Percentiles rank a stretch among this genome's conserved stretches.
These are phyloP conservation scores for Tenthredo notha DNA, from an alignment of 2,888 invertebrate genomes.

Conservation along the genomic window DNA sequence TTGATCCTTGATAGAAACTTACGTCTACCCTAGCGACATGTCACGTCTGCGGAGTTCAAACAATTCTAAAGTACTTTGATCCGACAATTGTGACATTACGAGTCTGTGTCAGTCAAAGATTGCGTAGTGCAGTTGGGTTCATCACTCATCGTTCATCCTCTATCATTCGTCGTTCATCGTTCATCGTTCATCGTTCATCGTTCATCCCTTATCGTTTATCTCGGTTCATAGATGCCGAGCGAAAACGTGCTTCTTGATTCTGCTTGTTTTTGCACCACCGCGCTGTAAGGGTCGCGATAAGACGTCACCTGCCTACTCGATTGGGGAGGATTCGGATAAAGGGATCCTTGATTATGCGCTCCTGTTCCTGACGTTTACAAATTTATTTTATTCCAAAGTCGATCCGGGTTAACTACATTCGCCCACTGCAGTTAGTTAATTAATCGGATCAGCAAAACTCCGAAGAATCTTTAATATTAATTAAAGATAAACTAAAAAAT, in stretches of 20 bases:
- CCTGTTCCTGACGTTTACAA: slow-evolving; percentile 17
- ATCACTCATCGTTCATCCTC: not conserved
- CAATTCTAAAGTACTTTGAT: not conserved
- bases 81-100: not conserved
- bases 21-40: not conserved
- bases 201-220: slow-evolving; percentile 15
- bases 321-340: slow-evolving; percentile 39
- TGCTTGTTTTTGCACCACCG: not conserved
- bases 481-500: no score
- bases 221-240: not conserved
- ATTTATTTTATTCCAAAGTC: not conserved
- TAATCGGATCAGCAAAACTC: not conserved
- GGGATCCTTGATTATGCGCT: slow-evolving; percentile 24
- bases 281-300: not conserved
- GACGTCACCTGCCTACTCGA: slow-evolving; percentile 14
- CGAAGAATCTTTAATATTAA: not conserved
- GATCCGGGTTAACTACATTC: not conserved
- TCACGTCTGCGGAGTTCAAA: not conserved
- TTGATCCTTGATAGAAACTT: not conserved
- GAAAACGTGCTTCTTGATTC: slow-evolving; percentile 19
- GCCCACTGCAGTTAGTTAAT: not conserved
- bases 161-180: not conserved
- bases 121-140: not conserved
- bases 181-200: not conserved
- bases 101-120: not conserved